Evolutionary conservation across 2,888 invertebrate species (phyloP), one percentile per base, ranked within the genome.

Genomic region (Dynastes maya): DNA sequence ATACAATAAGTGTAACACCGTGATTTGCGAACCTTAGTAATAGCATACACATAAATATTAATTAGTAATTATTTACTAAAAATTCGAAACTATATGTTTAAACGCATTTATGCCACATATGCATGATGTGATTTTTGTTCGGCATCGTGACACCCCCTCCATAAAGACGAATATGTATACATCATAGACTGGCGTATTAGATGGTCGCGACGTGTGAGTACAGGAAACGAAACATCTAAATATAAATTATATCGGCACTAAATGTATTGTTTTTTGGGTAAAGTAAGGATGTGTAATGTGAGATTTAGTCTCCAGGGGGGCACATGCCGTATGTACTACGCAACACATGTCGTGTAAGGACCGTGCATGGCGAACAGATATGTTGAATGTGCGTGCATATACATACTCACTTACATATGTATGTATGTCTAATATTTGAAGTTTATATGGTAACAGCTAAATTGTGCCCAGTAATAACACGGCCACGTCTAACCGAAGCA

Each of bases 211-310:
- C 45, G 45, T 67, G 45, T 76, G 53, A 49, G 63, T 45, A 77
- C 77, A 77, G 77, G 77, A 77, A 77, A 77, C 37, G 70, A 77
- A 77, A 77, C 53, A 58, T 55, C 77, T 77, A 77, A 77, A 77
- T 68, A 77, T 77, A 77, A 70, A 67, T 55, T 77, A 22, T 45
- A 67, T 77, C 45, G 70, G 58, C 70, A 77, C 70, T 45, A 70
- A 77, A 70, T 70, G 70, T 70, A 53, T 55, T 77, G 70, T 61
- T 77, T 77, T 77, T 77, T 77, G 51, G 61, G 70, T 51, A 71
- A 77, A 70, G 77, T 77, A 71, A 63, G 70, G 77, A 53, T 58
- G 53, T 79, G 79, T 79, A 79, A 79, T 71, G 79, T 79, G 79
- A 79, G 79, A 79, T 65, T 63, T 76, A 79, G 71, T 61, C 72